A percentile compares a stretch with the other conserved stretches of the same genome.
phyloP scores from a whole-genome alignment of 2,113 vertebrate species.

The Geococcyx californianus region DNA sequence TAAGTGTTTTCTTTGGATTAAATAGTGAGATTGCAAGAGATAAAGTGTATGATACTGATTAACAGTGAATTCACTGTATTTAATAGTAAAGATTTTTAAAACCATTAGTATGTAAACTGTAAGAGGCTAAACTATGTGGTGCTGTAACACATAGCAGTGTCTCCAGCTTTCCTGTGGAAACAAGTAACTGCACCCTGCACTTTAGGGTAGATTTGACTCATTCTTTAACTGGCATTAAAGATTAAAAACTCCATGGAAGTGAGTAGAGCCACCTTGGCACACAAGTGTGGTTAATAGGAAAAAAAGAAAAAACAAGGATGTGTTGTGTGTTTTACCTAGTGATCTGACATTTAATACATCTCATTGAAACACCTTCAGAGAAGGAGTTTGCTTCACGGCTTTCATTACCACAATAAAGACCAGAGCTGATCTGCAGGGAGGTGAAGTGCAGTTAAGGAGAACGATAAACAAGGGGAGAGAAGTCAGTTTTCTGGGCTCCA shows the following conservation, averaged over 20 bases:
- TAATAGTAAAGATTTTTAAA: background rate
- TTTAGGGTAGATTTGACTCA: background rate
- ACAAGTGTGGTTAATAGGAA: background rate
- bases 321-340: constrained; percentile 10
- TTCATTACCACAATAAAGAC: constrained; percentile 20
- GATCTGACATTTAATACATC: constrained; percentile 14
- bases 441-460: constrained; percentile 14
- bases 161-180: background rate
- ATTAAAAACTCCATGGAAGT: background rate
- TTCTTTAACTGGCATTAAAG: background rate
- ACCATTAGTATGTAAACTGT: background rate
- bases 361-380: constrained; percentile 13
- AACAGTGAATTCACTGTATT: background rate
- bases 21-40: background rate
- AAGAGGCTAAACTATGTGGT: background rate
- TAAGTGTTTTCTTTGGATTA: background rate
- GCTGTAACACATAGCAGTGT: background rate
- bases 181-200: background rate
- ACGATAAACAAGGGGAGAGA: background rate
- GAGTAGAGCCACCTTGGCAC: background rate
- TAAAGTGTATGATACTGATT: background rate
- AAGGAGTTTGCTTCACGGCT: background rate
- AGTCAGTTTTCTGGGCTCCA: background rate
- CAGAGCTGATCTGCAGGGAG: background rate
- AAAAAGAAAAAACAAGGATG: background rate